Conservation (phyloP, 1,140 invertebrate genomes). For the Adelges cooleyi region DNA sequence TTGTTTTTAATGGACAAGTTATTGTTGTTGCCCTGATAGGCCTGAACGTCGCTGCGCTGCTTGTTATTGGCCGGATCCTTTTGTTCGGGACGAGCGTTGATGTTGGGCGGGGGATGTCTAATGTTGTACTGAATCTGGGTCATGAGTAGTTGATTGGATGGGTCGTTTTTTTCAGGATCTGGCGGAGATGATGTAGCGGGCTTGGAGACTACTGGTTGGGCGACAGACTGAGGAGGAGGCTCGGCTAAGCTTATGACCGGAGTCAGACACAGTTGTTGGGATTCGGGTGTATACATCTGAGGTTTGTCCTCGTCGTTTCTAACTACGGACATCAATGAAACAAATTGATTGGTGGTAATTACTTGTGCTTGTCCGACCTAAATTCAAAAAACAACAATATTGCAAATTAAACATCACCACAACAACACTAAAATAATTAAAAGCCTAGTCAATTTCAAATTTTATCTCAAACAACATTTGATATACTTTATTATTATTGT, state of each 20-base stretch:
- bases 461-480: too few relatives aligned
- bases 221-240: not conserved
- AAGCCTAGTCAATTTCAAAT: too few relatives aligned
- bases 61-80: not conserved
- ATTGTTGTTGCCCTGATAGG: slow-evolving; percentile 17
- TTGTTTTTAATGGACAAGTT: slow-evolving; percentile 19
- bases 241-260: slow-evolving; percentile 18
- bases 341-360: slow-evolving; percentile 23
- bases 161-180: slow-evolving; percentile 17
- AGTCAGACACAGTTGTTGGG: slow-evolving; percentile 11
- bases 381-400: not conserved
- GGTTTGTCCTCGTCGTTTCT: slow-evolving; percentile 26
- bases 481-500: too few relatives aligned
- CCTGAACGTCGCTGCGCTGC: not conserved
- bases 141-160: slow-evolving; percentile 24
- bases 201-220: slow-evolving; percentile 5
- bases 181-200: not conserved
- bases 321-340: slow-evolving; percentile 23
- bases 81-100: slow-evolving; percentile 7
- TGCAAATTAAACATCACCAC: too few relatives aligned
- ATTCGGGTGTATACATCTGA: slow-evolving; percentile 6
- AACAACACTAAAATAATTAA: too few relatives aligned
- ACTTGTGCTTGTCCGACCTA: slow-evolving; percentile 24
- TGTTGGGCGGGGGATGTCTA: slow-evolving; percentile 8
- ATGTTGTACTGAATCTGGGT: slow-evolving; percentile 22